Percentiles rank a stretch among this genome's conserved stretches.
Conservation (phyloP, 2,113 vertebrate genomes). For the Scolopax mira region DNA sequence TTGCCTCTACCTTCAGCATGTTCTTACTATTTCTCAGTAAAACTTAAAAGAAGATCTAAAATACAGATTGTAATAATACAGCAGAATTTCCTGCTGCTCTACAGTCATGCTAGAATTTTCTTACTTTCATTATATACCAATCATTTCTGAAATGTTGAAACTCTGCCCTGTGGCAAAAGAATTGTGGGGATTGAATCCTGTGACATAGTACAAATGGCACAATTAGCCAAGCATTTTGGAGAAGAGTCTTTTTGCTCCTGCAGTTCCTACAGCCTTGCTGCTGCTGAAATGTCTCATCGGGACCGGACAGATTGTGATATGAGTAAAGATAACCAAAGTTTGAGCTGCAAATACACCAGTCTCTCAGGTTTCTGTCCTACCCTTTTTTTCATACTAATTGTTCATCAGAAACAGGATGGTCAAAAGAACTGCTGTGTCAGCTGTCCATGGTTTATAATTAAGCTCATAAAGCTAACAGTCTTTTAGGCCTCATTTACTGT, state of each 20-base stretch:
- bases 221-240: background rate
- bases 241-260: background rate
- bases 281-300: background rate
- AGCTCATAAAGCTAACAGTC: background rate
- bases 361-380: background rate
- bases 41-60: background rate
- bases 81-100: background rate
- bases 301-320: background rate
- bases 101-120: background rate
- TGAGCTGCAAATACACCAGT: background rate
- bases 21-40: background rate
- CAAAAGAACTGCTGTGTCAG: background rate
- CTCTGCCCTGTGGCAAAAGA: background rate
- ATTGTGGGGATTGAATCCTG: background rate
- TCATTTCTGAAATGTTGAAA: background rate
- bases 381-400: background rate
- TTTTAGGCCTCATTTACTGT: background rate
- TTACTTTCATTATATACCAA: background rate
- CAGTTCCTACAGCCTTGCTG: background rate
- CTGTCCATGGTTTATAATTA: background rate
- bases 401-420: background rate
- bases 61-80: background rate
- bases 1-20: background rate
- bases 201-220: background rate
- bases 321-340: background rate